A percentile compares a stretch with the other conserved stretches of the same genome.
Conservation (phyloP, 2,888 invertebrate species). For the Apamea crenata region DNA sequence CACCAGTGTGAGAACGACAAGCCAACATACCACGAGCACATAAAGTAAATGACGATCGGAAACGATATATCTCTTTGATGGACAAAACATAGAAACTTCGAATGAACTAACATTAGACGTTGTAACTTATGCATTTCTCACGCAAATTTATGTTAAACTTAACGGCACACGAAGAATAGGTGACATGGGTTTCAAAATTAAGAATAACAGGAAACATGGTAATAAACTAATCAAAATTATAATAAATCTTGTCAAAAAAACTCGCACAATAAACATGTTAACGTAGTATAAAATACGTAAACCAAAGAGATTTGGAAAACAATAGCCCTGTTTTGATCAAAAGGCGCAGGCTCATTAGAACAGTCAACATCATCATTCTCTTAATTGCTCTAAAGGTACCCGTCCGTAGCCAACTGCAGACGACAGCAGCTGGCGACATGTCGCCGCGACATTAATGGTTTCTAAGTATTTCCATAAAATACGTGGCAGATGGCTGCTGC, state of each 20-base stretch:
- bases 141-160: conserved; percentile 8
- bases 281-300: too few relatives aligned
- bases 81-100: conserved; percentile 18
- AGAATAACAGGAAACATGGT: conserved; percentile 13
- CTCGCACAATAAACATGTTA: conserved; percentile 17
- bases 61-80: conserved; percentile 36
- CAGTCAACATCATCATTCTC: too few relatives aligned
- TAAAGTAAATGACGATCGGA: conserved; percentile 49
- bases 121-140: conserved; percentile 31
- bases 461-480: too few relatives aligned
- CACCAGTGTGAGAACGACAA: conserved; percentile 33
- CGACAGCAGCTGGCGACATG: too few relatives aligned
- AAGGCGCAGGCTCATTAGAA: too few relatives aligned
- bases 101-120: conserved; percentile 22
- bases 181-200: not conserved
- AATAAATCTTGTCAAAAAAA: not conserved
- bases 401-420: too few relatives aligned
- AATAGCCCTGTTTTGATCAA: conserved; percentile 17
- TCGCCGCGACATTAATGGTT: too few relatives aligned
- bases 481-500: too few relatives aligned
- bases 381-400: too few relatives aligned
- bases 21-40: not conserved
- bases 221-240: conserved; percentile 7
- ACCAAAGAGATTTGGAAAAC: conserved; percentile 18
- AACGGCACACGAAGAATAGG: conserved; percentile 6